Evolutionary conservation across 2,888 invertebrate genomes (phyloP).

Genomic region (Neoaliturus tenellus): DNA sequence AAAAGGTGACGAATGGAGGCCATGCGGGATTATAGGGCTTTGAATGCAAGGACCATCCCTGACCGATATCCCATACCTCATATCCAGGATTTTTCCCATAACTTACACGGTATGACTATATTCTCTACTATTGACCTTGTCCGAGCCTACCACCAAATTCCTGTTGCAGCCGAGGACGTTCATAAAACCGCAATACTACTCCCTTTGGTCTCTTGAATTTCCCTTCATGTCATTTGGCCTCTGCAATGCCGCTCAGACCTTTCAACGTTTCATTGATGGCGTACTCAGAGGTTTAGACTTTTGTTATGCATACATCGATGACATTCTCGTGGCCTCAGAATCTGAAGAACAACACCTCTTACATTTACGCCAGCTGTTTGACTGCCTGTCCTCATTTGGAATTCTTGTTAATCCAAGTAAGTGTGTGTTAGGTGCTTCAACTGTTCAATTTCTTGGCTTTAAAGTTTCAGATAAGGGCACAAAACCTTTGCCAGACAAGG

Average conservation of each 20-base stretch:
- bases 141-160: conserved; percentile 71
- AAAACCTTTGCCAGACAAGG: too few relatives aligned
- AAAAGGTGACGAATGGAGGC: conserved; percentile 67
- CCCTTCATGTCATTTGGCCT: conserved; percentile 63
- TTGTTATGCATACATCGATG: conserved; percentile 64
- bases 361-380: conserved; percentile 60
- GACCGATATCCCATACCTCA: conserved; percentile 70
- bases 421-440: conserved; percentile 67
- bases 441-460: too few relatives aligned
- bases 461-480: too few relatives aligned
- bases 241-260: conserved; percentile 63
- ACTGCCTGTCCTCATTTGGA: conserved; percentile 65
- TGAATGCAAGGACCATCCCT: conserved; percentile 69
- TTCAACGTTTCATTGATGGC: conserved; percentile 66
- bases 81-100: conserved; percentile 68
- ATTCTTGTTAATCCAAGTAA: conserved; percentile 68
- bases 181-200: conserved; percentile 65
- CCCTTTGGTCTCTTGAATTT: conserved; percentile 70
- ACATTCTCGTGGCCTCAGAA: conserved; percentile 61
- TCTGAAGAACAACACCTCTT: conserved; percentile 61
- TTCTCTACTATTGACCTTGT: conserved; percentile 69
- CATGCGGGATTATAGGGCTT: conserved; percentile 70
- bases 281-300: conserved; percentile 61
- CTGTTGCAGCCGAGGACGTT: conserved; percentile 65
- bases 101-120: conserved; percentile 65